Evolutionary conservation across 2,888 invertebrate species (phyloP), one percentile per base, ranked within the genome.

Genomic region (Perdita meconis): DNA sequence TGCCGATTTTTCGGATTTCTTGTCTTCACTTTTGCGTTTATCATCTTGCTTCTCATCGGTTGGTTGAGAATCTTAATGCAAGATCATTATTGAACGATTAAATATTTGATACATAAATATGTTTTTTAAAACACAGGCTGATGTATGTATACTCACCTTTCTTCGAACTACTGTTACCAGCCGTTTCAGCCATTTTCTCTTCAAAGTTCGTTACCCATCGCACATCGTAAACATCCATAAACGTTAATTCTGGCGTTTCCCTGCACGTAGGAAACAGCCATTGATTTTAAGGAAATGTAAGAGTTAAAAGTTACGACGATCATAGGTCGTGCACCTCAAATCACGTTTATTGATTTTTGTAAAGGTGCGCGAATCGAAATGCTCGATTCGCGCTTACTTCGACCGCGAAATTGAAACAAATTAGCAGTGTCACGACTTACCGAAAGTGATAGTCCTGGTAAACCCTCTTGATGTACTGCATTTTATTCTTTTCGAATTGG

Each of bases 401-500:
- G 13, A 4, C 24, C 40, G 44, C 16, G 26, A 8, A 40, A 13
- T 34, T 30, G 22, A 60, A 63, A 34, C 2, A 36, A 60, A 13
- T 51, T 8, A 64, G 19, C 4, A 59, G 59, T 59, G 68, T 36
- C 24, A 51, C 22, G 81, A 91, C 91, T 90, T 92, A 93, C 93
- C 92, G 92, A 90, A 95, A 95, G 93, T 97, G 97, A 72, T 93
- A 93, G 38, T 95, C 94, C 84, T 94, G 94, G 85, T 94, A 94
- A 22, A 97, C 94, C 93, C 95, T 94, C 80, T 95, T 94, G 80
- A 95, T 93, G 86, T 91, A 92, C 86, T 90, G 90, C 86, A 93
- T 91, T 93, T 93, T 95, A 82, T 95, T 94, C 67, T 93, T 94
- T 26, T 96, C 95, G 90, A 95, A 97, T n/a, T 95, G 94, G 71